Conservation (phyloP, 2,888 invertebrate species). For the Protophormia terraenovae region DNA sequence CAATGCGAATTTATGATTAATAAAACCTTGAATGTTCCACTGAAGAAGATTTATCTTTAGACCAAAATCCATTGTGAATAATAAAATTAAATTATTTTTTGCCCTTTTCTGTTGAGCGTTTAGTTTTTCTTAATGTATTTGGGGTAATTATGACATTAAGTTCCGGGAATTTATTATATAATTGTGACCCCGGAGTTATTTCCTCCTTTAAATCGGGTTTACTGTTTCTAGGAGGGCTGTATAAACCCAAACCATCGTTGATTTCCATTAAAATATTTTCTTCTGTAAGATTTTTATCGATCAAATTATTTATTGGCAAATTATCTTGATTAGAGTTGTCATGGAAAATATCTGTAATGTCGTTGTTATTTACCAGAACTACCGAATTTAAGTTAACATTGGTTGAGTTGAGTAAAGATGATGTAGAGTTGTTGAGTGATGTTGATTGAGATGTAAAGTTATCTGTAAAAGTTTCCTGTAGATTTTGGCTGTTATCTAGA, state of each 20-base stretch:
- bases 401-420: too few relatives aligned
- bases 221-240: neutral
- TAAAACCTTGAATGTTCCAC: conserved; percentile 4
- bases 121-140: neutral
- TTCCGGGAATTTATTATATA: conserved; percentile 8
- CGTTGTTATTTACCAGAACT: neutral
- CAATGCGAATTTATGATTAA: neutral
- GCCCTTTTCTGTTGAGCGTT: neutral
- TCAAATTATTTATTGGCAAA: neutral
- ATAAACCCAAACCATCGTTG: neutral
- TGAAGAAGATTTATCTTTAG: too few relatives aligned
- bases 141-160: conserved; percentile 26
- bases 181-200: neutral
- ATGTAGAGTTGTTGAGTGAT: too few relatives aligned
- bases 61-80: too few relatives aligned
- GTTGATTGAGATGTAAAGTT: too few relatives aligned
- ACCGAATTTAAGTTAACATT: too few relatives aligned
- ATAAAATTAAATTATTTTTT: too few relatives aligned
- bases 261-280: neutral
- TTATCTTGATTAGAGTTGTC: neutral
- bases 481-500: too few relatives aligned
- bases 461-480: too few relatives aligned
- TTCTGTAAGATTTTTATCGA: neutral
- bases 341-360: neutral
- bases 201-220: neutral